These are phyloP conservation scores for Lordiphosa collinella DNA, from an alignment of 1,140 invertebrate species.

Conservation along the genomic window DNA sequence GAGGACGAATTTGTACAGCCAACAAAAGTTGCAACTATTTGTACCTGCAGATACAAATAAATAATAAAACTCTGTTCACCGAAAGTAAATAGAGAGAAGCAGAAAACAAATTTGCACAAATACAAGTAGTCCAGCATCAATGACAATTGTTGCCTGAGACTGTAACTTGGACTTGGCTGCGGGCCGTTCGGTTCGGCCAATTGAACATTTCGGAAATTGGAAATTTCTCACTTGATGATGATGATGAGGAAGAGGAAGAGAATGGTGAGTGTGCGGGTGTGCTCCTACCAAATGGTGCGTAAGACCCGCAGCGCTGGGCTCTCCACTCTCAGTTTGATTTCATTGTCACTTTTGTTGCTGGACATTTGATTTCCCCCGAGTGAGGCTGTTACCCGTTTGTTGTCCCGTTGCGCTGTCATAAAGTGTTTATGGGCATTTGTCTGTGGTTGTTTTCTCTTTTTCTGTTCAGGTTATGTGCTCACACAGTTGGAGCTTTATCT, in stretches of 20 bases:
- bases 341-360: conserved; percentile 60
- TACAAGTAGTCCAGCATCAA: conserved; percentile 5
- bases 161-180: conserved; percentile 26
- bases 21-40: conserved; percentile 5
- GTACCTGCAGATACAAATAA: conserved; percentile 1
- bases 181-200: conserved; percentile 66
- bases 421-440: conserved; percentile 65
- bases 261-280: background rate
- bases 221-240: conserved; percentile 72
- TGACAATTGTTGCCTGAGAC: conserved; percentile 32
- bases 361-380: conserved; percentile 70
- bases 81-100: background rate
- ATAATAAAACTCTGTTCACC: conserved; percentile 6
- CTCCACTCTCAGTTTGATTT: conserved; percentile 55
- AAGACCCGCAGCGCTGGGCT: conserved; percentile 10
- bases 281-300: conserved; percentile 27
- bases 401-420: conserved; percentile 51
- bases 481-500: conserved; percentile 34
- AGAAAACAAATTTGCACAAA: conserved; percentile 47
- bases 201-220: conserved; percentile 77
- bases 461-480: conserved; percentile 3
- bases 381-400: conserved; percentile 22
- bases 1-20: background rate
- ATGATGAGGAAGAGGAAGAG: background rate
- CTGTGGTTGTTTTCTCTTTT: conserved; percentile 20